Conservation (phyloP, 1,140 invertebrate genomes). For the Calliphora vicina region DNA sequence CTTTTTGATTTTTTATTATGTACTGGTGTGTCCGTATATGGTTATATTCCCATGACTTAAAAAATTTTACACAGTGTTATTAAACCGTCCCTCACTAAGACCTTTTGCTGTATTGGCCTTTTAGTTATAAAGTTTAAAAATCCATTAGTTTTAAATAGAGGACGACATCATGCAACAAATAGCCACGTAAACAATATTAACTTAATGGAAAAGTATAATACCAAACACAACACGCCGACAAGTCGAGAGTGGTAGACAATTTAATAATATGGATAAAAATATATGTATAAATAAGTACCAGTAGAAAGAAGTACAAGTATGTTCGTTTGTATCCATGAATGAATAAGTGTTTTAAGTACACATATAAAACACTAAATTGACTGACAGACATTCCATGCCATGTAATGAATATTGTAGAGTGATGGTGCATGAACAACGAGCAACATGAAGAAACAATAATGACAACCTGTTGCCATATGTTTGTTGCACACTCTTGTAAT, state of each 20-base stretch:
- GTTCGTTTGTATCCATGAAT: too few species aligned
- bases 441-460: background rate
- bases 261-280: background rate
- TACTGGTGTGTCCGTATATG: too few species aligned
- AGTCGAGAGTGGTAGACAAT: background rate
- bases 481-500: too few species aligned
- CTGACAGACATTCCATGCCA: background rate
- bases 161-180: background rate
- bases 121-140: background rate
- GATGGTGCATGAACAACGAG: background rate
- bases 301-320: too few species aligned
- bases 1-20: too few species aligned
- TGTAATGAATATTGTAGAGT: background rate
- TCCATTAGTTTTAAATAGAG: background rate
- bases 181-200: slow-evolving; percentile 13
- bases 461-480: slow-evolving; percentile 1
- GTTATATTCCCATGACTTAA: too few species aligned
- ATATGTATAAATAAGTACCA: background rate
- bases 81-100: background rate
- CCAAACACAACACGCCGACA: background rate
- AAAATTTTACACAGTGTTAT: background rate
- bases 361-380: background rate
- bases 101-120: background rate
- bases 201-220: slow-evolving; percentile 5
- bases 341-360: too few species aligned